Conservation (phyloP, 2,113 vertebrate species). For the Odocoileus virginianus region DNA sequence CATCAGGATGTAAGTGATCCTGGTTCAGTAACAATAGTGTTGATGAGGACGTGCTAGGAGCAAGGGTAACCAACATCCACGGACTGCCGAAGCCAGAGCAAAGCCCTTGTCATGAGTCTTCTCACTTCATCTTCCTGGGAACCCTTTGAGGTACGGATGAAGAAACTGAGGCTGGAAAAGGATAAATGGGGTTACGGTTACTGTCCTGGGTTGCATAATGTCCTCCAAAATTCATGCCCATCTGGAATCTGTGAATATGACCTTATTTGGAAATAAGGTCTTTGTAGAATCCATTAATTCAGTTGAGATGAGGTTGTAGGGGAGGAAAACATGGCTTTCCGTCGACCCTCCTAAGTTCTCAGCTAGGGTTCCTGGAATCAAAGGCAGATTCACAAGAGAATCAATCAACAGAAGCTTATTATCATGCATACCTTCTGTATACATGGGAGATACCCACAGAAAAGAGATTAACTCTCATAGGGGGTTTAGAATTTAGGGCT, state of each 20-base stretch:
- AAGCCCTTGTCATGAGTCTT: not conserved
- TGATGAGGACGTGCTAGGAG: too few relatives aligned
- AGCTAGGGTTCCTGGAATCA: not conserved
- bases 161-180: not conserved
- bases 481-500: not conserved
- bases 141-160: not conserved
- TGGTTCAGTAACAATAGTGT: not conserved
- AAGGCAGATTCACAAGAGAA: not conserved
- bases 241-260: not conserved
- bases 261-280: not conserved
- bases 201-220: not conserved
- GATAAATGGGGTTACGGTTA: not conserved
- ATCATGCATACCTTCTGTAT: not conserved
- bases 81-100: not conserved
- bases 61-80: not conserved
- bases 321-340: not conserved
- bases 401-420: not conserved
- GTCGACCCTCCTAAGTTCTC: not conserved
- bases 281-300: not conserved
- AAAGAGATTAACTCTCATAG: not conserved
- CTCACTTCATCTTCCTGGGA: not conserved
- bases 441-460: not conserved
- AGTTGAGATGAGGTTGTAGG: not conserved
- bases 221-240: not conserved
- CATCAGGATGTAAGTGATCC: not conserved